Evolutionary conservation across 2,888 invertebrate genomes (phyloP), one percentile per base, ranked within the genome.

Genomic region (Pachydiplax longipennis): DNA sequence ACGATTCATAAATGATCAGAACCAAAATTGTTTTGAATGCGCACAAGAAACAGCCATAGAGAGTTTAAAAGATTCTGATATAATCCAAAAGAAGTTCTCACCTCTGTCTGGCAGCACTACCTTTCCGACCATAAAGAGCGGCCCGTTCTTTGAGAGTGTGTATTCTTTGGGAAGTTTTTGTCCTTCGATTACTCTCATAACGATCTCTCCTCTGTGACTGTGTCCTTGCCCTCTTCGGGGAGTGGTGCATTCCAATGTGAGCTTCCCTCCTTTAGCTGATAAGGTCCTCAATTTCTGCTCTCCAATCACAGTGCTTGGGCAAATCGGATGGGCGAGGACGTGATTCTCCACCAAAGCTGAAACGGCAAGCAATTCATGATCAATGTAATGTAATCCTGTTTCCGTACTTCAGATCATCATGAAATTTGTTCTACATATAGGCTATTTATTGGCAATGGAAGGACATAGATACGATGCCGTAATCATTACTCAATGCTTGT

Each of bases 341-440:
- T 95, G 95, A 91, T 94, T 94, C 91, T 94, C 93, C 48, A 95
- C 92, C 61, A 95, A 92, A 15, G 94, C 95, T 95, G 93, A 8
- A 91, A 87, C n/a, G 65, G 0, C n/a, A n/a, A 13, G 8, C 12
- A 6, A 73, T 13, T 73, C n/a, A 1, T 73, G 2, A 73, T n/a
- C 25, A 65, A n/a, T 5, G 18, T 53, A 18, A 2, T 2, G 3
- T 53, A n/a, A 1, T 53, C 53, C 2, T 18, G 8, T 18, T 18
- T 18, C 3, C 10, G 10, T 10, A 6, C 1, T 44, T 8, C 44
- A 44, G 10, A 10, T 44, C 10, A 6, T 44, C 44, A 8, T 44
- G 10, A 44, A 44, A 44, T 44, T 44, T 8, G 8, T 8, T 4
- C 44, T 44, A 44, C 44, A 44, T 6, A 44, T 0, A 10, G 10